Evolutionary conservation across 53 echinoderm and acorn worm species (phyloP), one percentile per base, ranked within the genome.

Genomic region (Holothuria leucospilota): DNA sequence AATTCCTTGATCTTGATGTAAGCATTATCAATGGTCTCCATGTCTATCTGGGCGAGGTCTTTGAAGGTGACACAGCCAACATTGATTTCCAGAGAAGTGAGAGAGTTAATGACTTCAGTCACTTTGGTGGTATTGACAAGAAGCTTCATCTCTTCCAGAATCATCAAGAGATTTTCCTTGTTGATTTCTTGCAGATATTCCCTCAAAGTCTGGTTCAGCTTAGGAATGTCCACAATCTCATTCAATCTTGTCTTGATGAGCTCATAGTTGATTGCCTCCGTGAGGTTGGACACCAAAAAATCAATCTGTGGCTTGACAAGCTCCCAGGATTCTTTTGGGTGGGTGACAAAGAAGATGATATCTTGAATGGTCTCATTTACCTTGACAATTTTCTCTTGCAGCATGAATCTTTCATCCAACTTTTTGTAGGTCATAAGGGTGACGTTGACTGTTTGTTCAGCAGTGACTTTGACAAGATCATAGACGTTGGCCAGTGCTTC

Each of bases 191-290:
- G 42, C 39, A 66, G 51, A 13, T 71, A 18, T 46, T 83, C 29
- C 40, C 65, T 72, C 62, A 87, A 28, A 56, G 82, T 78, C 41
- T 71, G 42, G 83, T 84, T 84, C 39, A 78, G 65, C 67, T 67
- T 64, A 64, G 84, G 51, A 60, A 90, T 58, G 39, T 78, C 77
- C 29, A 87, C 63, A 29, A 86, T 93, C 62, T 87, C 87, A 29
- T 79, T 53, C 41, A 62, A 29, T 51, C 38, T 56, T 82, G 26
- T 69, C 78, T n/a, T 46, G 69, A 39, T 16, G 87, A 90, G 71
- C 91, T 96, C 63, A 29, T 78, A 83, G 70, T 86, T 60, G 80
- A 80, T 59, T 66, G 91, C 64, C 51, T 97, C 90, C 59, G 79
- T 86, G 39, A 91, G 16, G 41, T 91, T 91, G 72, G 30, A 15